A percentile compares a stretch with the other conserved stretches of the same genome.
Evolutionary conservation across 2,797 vertebrate genomes (phyloP).

Genomic region (Neoniphon sammara): DNA sequence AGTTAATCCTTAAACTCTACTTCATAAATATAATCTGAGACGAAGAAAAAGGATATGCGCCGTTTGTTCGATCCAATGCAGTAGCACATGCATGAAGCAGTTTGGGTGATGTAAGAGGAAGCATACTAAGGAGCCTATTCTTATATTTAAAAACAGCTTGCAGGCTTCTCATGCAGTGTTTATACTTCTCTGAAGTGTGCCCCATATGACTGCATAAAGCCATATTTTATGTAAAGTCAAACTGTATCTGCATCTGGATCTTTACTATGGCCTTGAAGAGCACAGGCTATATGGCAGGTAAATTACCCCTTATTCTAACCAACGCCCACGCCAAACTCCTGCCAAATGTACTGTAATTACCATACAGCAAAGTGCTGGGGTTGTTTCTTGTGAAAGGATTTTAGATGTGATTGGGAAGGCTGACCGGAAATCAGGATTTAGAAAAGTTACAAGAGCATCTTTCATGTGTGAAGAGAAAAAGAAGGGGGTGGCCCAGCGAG

Average conservation of each 20-base stretch:
- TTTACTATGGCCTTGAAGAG: neutral
- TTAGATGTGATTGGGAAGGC: neutral
- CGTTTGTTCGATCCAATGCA: too few species aligned
- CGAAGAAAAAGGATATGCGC: too few species aligned
- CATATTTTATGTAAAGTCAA: slow-evolving; percentile 5
- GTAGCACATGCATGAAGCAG: too few species aligned
- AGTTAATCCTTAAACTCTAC: too few species aligned
- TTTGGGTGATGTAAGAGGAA: too few species aligned
- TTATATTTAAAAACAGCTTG: neutral
- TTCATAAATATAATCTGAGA: too few species aligned
- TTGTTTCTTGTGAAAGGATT: neutral
- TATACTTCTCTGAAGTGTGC: slow-evolving; percentile 21
- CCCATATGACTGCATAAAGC: slow-evolving; percentile 24
- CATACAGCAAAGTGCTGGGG: neutral
- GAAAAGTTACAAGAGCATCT: slow-evolving; percentile 67
- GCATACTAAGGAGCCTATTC: neutral
- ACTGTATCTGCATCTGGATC: neutral
- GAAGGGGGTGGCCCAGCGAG: slow-evolving; percentile 38
- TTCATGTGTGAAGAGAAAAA: slow-evolving; percentile 48
- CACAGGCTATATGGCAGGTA: neutral
- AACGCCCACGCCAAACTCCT: neutral
- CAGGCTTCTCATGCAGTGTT: slow-evolving; percentile 30
- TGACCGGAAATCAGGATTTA: slow-evolving; percentile 43
- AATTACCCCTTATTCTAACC: neutral
- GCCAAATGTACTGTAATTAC: neutral